Conservation (phyloP, 2,797 vertebrate genomes). For the Gadopsis marmoratus region DNA sequence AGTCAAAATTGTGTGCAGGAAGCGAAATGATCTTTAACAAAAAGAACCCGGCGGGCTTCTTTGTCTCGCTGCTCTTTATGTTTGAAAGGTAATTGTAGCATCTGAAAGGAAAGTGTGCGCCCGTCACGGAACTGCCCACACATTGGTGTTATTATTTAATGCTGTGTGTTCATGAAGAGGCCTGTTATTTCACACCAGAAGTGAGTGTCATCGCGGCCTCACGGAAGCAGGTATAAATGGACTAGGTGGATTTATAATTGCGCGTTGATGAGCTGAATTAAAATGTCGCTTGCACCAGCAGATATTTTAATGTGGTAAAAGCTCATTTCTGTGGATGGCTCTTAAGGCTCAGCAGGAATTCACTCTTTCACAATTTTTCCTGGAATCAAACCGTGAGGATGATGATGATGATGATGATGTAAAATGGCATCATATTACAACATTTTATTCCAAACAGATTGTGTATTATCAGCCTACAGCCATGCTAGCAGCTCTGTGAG, state of each 20-base stretch:
- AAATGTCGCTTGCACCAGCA: neutral
- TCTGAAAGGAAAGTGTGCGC: neutral
- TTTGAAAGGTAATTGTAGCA: neutral
- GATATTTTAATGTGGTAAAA: neutral
- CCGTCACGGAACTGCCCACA: neutral
- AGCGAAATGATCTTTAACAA: too few relatives aligned
- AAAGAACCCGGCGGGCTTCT: too few relatives aligned
- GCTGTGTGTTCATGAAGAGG: constrained; percentile 14
- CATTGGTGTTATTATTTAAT: neutral
- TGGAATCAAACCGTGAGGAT: too few relatives aligned
- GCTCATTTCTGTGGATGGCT: neutral
- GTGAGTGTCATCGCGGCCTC: neutral
- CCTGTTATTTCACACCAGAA: neutral
- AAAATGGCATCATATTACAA: too few relatives aligned
- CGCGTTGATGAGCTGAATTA: neutral
- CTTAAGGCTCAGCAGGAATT: too few relatives aligned
- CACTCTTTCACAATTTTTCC: too few relatives aligned
- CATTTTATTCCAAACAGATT: too few relatives aligned
- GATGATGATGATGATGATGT: too few relatives aligned
- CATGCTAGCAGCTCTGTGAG: too few relatives aligned
- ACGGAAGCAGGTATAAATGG: fast-evolving
- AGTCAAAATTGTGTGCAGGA: neutral
- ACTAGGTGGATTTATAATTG: neutral
- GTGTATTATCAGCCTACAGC: too few relatives aligned
- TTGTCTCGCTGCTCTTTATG: neutral